These are phyloP conservation scores for Noctua pronuba DNA, from an alignment of 2,888 invertebrate species.

Conservation along the genomic window DNA sequence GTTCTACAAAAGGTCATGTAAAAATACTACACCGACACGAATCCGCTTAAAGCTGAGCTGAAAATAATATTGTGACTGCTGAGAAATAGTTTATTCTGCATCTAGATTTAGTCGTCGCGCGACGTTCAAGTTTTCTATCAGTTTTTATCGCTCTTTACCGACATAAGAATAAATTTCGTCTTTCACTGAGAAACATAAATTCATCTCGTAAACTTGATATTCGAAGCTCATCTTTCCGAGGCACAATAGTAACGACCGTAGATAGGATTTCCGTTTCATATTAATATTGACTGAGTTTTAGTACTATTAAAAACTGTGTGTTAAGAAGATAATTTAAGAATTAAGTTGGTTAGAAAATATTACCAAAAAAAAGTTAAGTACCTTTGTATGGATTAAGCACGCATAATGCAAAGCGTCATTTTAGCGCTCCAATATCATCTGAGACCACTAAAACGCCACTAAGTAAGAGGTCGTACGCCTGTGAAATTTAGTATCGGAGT, in stretches of 20 bases:
- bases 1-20: not conserved
- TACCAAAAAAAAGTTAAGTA: not conserved
- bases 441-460: conserved; percentile 23
- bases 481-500: conserved; percentile 46
- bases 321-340: not conserved
- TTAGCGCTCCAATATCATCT: not conserved
- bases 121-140: conserved; percentile 52
- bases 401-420: not conserved
- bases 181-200: conserved; percentile 48
- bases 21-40: not conserved
- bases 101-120: conserved; percentile 40
- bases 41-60: not conserved
- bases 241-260: conserved; percentile 36
- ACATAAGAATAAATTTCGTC: conserved; percentile 55
- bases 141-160: conserved; percentile 50
- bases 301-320: not conserved
- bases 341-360: not conserved
- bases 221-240: conserved; percentile 41
- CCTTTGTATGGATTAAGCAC: not conserved
- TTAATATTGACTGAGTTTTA: conserved; percentile 4
- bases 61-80: conserved; percentile 28
- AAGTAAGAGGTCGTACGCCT: conserved; percentile 43
- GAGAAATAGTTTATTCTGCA: conserved; percentile 34
- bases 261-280: conserved; percentile 21
- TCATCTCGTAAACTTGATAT: conserved; percentile 51